Base-by-base conservation (phyloP, 1,140 invertebrate species). In the Listronotus bonariensis region DNA sequence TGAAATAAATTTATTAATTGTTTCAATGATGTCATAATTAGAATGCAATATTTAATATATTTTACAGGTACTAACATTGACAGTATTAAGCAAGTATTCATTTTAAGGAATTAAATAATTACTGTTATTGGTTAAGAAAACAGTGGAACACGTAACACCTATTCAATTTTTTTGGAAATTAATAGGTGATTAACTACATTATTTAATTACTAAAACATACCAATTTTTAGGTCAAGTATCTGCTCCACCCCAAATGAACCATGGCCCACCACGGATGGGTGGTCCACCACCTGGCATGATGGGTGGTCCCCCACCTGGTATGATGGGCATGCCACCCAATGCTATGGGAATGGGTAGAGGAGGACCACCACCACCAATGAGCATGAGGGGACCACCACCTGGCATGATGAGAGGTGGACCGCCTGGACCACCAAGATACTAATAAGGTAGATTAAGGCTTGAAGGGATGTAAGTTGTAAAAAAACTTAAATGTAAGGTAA, bases 281-380 rank as follows among this genome's bases (percentile, higher is more conserved):
- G 89, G 87, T 15, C 90, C 89, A 40, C 89, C 90, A 38, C 89
- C 89, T 18, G 89, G 88, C 6, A 90, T 92, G 88, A 90, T 91
- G 85, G 84, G 64, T 8, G 55, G 80, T 45, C 82, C 83, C 63
- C 85, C 85, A 36, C 84, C 85, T 32, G 84, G 84, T 55, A 86
- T 87, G 84, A 84, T 85, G 82, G 87, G 88, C 64, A 87, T 89
- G 79, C 89, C 89, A 42, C 86, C 89, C 32, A 89, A 89, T 45
- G 48, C 56, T 75, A 85, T 85, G 38, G 82, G 80, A 42, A 87
- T 92, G 83, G 88, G 87, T 57, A 84, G 89, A 62, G 88, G 88
- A 0, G 82, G 84, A 61, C 86, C 86, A 18, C 87, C 87, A 59
- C 82, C 84, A 58, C 86, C 86, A 36, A 87, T 88, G 68, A 87